Conservation (phyloP, 2,888 invertebrate genomes). For the Pharmacophagus antenor region DNA sequence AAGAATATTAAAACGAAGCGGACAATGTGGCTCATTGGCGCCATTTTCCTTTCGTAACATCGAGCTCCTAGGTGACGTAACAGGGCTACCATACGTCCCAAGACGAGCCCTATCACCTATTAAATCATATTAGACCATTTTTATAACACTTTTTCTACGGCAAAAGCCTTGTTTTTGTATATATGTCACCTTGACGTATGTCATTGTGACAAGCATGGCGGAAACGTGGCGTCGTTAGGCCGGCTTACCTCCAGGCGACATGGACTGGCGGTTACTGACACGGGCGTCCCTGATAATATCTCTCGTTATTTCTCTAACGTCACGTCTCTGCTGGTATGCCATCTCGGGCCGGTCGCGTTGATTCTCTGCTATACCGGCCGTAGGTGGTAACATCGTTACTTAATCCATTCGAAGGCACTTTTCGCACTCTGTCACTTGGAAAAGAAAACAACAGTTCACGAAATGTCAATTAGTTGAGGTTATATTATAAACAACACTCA, state of each 20-base stretch:
- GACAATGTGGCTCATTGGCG: conserved; percentile 56
- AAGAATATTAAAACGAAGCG: conserved; percentile 32
- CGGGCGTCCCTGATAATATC: conserved; percentile 73
- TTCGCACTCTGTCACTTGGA: conserved; percentile 47
- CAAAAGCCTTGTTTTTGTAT: conserved; percentile 70
- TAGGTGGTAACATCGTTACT: conserved; percentile 77
- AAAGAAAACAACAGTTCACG: conserved; percentile 43
- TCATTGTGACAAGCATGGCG: conserved; percentile 80
- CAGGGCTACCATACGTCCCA: conserved; percentile 51
- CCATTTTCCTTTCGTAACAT: conserved; percentile 75
- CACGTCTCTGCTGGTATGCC: conserved; percentile 74
- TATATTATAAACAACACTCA: conserved; percentile 38
- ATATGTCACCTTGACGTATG: conserved; percentile 80
- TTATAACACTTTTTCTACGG: conserved; percentile 45
- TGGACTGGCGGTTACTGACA: conserved; percentile 67
- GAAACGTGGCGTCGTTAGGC: conserved; percentile 79
- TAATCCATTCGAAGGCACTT: conserved; percentile 66
- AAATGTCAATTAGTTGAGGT: conserved; percentile 33
- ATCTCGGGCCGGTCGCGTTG: conserved; percentile 74
- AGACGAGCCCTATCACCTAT: conserved; percentile 36
- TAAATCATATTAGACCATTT: conserved; percentile 41
- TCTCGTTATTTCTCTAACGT: conserved; percentile 70
- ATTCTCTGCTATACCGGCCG: conserved; percentile 74
- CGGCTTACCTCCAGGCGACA: conserved; percentile 73
- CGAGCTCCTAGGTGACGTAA: conserved; percentile 71